Evolutionary conservation across 2,113 vertebrate species (phyloP).

Genomic region (Columbina picui): DNA sequence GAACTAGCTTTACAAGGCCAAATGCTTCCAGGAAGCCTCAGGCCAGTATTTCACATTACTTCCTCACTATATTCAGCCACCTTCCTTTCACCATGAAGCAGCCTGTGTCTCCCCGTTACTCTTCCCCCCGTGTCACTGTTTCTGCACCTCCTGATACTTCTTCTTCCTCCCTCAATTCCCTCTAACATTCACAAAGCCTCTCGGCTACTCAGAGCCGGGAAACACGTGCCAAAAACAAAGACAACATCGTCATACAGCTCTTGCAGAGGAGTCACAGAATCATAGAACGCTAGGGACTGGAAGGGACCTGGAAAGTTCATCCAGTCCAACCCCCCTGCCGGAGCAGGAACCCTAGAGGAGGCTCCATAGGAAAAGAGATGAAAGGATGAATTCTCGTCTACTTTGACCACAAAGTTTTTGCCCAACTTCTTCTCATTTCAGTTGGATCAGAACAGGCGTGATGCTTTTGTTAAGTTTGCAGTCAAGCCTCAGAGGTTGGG

Average conservation of each 20-base stretch:
- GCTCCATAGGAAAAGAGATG: neutral
- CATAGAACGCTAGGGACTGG: too few relatives aligned
- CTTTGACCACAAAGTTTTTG: neutral
- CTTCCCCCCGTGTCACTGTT: neutral
- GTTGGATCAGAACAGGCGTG: neutral
- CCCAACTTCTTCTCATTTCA: constrained; percentile 23
- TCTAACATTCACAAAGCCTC: neutral
- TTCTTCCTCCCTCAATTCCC: neutral
- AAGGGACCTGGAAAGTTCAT: too few relatives aligned
- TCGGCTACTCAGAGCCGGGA: neutral
- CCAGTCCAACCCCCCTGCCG: too few relatives aligned
- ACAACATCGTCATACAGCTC: neutral
- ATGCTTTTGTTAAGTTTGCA: constrained; percentile 14
- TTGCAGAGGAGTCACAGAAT: too few relatives aligned
- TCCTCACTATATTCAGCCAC: neutral
- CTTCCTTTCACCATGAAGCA: neutral
- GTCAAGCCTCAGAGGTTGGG: constrained; percentile 6
- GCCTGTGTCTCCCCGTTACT: neutral
- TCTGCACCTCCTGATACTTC: neutral
- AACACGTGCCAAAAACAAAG: neutral
- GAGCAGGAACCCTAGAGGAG: too few relatives aligned
- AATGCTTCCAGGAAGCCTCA: neutral
- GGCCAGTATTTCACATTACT: neutral
- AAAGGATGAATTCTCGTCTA: neutral
- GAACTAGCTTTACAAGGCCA: neutral